Base-by-base conservation (phyloP, 1,140 invertebrate genomes). In the Ips typographus region DNA sequence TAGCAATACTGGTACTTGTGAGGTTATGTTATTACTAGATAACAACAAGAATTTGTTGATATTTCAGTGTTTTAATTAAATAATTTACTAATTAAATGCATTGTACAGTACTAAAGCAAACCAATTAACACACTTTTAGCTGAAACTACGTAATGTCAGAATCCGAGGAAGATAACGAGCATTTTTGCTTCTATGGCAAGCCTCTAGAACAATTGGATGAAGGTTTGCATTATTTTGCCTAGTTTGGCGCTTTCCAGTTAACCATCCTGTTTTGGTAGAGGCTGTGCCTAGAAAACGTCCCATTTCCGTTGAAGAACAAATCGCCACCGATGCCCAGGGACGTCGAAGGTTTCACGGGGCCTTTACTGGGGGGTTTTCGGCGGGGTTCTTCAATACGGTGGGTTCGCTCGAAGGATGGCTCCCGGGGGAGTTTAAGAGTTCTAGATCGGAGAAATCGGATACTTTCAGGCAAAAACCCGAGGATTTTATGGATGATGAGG, bases 401-500 rank as follows among this genome's bases (percentile, higher is more conserved):
- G 98, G 95, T 0, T 91, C 95, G 0, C 87, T 92, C 71, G 96
- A 99, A 87, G 98, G 98, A 43, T 99, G 94, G 93, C 88, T 87
- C 40, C 98, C 98, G 1, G 86, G 90, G 41, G 88, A 89, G 41
- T 99, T 98, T 78, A 94, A 94, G 76, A 99, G 97, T 49, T 95
- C 94, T 22, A 83, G 94, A 4, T 79, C 77, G 7, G 90, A 89
- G 51, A 91, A 91, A 75, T 86, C 87, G 1, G 75, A 74, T 43
- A 77, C 63, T 71, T 72, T 81, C 62, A 55, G 73, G 7, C 91
- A 91, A 78, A 84, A 83, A 73, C 90, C 94, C 1, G 90, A 97
- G 82, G 96, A 99, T 84, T 99, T 95, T 80, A 99, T 99, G 98
- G 98, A 99, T 83, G 93, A 96, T 39, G 98, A 99, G 81, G 98